Percentiles rank a stretch among this genome's conserved stretches.
phyloP scores from a whole-genome alignment of 2,113 vertebrate species.

The Agelaius tricolor region DNA sequence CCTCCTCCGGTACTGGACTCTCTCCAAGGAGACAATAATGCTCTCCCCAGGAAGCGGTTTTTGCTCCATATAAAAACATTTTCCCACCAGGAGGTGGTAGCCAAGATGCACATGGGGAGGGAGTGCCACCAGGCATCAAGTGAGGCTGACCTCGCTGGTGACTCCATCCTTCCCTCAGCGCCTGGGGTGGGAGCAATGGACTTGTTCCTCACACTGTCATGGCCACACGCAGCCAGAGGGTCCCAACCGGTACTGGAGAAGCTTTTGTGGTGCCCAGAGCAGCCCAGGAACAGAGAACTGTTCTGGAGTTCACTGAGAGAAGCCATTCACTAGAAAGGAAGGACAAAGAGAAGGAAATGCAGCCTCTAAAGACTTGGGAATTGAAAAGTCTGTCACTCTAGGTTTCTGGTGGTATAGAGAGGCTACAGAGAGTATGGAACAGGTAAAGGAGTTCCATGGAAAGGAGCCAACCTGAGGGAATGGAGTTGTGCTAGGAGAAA shows the following conservation, averaged over 20 bases:
- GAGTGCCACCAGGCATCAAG: background rate
- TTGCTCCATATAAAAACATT: background rate
- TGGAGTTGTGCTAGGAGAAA: background rate
- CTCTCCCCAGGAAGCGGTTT: background rate
- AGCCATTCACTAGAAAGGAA: background rate
- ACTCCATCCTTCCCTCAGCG: background rate
- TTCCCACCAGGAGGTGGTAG: constrained; percentile 44
- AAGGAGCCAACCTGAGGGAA: background rate
- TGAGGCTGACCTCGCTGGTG: background rate
- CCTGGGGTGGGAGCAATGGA: accelerated
- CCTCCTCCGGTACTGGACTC: constrained; percentile 12
- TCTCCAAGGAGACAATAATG: constrained; percentile 24
- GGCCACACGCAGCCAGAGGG: accelerated
- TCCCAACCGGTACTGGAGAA: background rate
- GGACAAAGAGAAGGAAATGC: background rate
- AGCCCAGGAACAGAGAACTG: accelerated
- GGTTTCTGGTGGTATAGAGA: background rate
- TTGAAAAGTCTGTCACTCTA: background rate
- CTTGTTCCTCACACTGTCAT: background rate
- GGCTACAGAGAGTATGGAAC: background rate
- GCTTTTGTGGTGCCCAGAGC: accelerated
- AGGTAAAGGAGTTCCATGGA: background rate
- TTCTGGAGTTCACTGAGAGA: background rate
- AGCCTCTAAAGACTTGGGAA: accelerated
- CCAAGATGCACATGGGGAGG: background rate